A percentile compares a stretch with the other conserved stretches of the same genome.
phyloP scores from a whole-genome alignment of 2,888 invertebrate species.

The Steinernema scapterisci region DNA sequence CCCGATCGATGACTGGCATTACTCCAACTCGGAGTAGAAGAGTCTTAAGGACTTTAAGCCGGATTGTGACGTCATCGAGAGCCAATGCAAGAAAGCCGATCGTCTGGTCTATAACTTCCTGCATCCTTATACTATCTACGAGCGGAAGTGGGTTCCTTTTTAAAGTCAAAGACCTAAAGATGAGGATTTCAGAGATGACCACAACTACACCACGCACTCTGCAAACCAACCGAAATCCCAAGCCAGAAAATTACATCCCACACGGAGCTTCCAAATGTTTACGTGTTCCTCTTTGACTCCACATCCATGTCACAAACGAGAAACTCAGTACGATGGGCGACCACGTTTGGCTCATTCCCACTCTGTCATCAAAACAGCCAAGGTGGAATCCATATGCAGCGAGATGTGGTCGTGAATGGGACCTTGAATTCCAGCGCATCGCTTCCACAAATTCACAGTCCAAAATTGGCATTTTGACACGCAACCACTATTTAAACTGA shows the following conservation, averaged over 20 bases:
- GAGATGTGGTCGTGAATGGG: no score
- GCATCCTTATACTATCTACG: conserved; percentile 20
- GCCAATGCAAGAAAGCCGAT: neutral
- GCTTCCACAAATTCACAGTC: no score
- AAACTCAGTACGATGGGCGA: neutral
- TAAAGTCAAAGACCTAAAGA: neutral
- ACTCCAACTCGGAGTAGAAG: neutral
- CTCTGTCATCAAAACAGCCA: neutral
- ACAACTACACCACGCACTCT: neutral
- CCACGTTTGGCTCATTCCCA: neutral
- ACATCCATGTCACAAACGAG: neutral
- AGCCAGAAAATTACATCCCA: neutral
- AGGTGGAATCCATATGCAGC: neutral
- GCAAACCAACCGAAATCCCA: neutral
- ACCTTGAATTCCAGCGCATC: no score
- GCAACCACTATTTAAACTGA: no score
- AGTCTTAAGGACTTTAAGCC: neutral
- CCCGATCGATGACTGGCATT: neutral
- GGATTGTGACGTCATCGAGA: conserved; percentile 30
- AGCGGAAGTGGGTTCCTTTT: neutral
- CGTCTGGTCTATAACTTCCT: conserved; percentile 10
- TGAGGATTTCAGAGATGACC: neutral
- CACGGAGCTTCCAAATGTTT: neutral
- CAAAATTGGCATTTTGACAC: no score
- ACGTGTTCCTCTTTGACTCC: neutral